Evolutionary conservation across 2,888 invertebrate genomes (phyloP), one percentile per base, ranked within the genome.

Genomic region (Lycophotia porphyrea): DNA sequence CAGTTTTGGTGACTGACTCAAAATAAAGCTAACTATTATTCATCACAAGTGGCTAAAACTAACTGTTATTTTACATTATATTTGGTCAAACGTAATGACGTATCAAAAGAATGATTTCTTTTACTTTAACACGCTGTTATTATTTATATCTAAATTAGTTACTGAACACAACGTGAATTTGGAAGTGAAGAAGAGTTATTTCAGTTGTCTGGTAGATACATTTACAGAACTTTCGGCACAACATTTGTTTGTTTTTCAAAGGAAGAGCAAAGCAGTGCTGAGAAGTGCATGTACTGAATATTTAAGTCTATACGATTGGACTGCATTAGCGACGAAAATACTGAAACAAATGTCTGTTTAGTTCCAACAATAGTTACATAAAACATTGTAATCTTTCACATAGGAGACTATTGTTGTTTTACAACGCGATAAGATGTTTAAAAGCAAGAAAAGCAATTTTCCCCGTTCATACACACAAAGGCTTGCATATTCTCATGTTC

Each of bases 401-500:
- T 34, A 76, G 36, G 27, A 75, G 71, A 70, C 5, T 66, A 82
- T 78, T 82, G 70, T 86, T 85, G 78, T 75, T 74, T 68, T 81
- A 79, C 78, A 85, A 84, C 63, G 76, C 76, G 80, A 81, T 88
- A 88, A 90, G 86, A 88, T 79, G 84, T 88, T 87, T 85, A 87
- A 88, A 88, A 88, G 83, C 77, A 86, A 82, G 88, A 87, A 88
- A 91, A 92, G 87, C 84, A 90, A 91, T 92, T 92, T 92, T 90
- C 88, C 74, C 84, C 78, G 87, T 90, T 88, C 87, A 87, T 82
- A 84, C 74, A 78, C 87, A 92, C 91, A 93, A 92, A 93, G 92
- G 82, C 64, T 87, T 81, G 87, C 87, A 90, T 91, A 89, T 92
- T 92, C 90, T 90, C 88, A 90, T 91, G 90, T 92, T 92, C 90